These are phyloP conservation scores for Grus americana DNA, from an alignment of 2,113 vertebrate species.

Conservation along the genomic window DNA sequence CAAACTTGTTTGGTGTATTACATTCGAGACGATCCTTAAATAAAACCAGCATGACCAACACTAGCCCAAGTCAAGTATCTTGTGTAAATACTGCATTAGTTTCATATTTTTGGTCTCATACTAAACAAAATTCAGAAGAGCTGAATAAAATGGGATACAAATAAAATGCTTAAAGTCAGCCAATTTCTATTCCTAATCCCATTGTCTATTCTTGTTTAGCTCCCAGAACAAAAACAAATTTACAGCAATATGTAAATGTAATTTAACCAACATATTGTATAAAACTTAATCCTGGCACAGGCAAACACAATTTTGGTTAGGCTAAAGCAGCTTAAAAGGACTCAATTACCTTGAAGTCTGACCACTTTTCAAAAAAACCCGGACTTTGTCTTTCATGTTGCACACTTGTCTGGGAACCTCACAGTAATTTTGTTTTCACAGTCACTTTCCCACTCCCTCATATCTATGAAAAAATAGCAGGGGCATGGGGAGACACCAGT, in stretches of 20 bases:
- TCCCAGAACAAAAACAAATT: not conserved
- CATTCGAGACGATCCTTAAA: not conserved
- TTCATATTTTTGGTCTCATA: not conserved
- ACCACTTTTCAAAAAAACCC: not conserved
- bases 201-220: not conserved
- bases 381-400: not conserved
- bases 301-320: not conserved
- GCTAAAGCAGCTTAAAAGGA: not conserved
- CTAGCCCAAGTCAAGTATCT: not conserved
- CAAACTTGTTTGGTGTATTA: not conserved
- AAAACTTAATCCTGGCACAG: not conserved
- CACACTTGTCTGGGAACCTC: not conserved
- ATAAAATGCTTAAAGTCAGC: not conserved
- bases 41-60: not conserved
- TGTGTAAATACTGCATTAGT: not conserved
- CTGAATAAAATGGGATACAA: not conserved
- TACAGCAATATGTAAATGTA: not conserved
- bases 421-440: not conserved
- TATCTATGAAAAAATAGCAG: not conserved
- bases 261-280: not conserved
- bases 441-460: not conserved
- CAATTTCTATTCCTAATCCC: not conserved
- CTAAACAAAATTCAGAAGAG: not conserved
- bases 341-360: not conserved
- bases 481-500: too few species aligned